These are phyloP conservation scores for Coluber constrictor DNA, from an alignment of 2,797 vertebrate genomes.

Conservation along the genomic window DNA sequence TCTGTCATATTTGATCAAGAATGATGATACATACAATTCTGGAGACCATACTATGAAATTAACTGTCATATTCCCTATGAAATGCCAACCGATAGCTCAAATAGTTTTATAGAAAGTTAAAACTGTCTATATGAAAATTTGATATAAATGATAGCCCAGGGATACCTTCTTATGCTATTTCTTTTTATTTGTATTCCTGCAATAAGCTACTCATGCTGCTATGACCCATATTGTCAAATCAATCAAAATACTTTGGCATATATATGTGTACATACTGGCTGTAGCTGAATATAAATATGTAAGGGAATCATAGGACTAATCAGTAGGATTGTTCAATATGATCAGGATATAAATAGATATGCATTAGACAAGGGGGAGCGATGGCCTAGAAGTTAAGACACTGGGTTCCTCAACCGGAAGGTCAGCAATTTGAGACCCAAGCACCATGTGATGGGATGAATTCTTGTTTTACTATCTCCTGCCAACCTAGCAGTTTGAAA, in stretches of 20 bases:
- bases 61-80: constrained; percentile 10
- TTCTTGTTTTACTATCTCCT: background rate
- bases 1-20: constrained; percentile 24
- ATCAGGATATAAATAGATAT: background rate
- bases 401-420: background rate
- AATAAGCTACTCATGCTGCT: background rate
- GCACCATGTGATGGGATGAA: background rate
- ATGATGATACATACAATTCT: background rate
- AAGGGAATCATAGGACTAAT: background rate
- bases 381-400: background rate
- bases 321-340: background rate
- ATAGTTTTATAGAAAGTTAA: constrained; percentile 5
- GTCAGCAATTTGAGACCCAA: background rate
- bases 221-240: constrained; percentile 4
- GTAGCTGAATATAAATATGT: background rate
- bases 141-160: constrained; percentile 26
- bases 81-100: constrained; percentile 23
- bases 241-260: background rate
- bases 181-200: background rate
- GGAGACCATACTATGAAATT: background rate
- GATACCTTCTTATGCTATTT: background rate
- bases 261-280: background rate
- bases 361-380: background rate
- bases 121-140: constrained; percentile 2
- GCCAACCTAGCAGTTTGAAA: background rate